These are phyloP conservation scores for Caradrina clavipalpis DNA, from an alignment of 2,888 invertebrate genomes.

Conservation along the genomic window DNA sequence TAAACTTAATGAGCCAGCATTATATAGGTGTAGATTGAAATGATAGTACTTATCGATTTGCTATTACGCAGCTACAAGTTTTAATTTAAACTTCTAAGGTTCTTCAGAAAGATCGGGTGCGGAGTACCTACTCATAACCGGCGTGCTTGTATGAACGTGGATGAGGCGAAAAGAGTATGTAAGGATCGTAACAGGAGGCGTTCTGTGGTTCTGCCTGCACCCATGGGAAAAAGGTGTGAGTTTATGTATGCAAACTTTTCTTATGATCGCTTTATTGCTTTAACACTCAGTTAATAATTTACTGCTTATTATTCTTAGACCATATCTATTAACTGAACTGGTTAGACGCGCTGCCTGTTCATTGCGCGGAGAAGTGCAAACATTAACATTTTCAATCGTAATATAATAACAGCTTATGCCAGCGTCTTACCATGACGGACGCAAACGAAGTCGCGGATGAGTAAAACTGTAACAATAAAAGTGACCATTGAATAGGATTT, in stretches of 20 bases:
- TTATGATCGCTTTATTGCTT: constrained; percentile 6
- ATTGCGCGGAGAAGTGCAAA: constrained; percentile 6
- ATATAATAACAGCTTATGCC: not conserved
- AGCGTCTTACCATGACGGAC: too few relatives aligned
- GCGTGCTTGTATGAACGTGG: too few relatives aligned
- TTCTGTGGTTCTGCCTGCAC: too few relatives aligned
- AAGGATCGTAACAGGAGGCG: too few relatives aligned
- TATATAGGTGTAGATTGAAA: constrained; percentile 25
- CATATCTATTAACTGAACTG: constrained; percentile 60
- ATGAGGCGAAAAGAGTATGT: too few relatives aligned
- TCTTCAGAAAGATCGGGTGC: too few relatives aligned
- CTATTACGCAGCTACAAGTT: constrained; percentile 27
- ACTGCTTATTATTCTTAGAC: constrained; percentile 16
- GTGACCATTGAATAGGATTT: too few relatives aligned
- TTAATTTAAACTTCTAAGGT: not conserved
- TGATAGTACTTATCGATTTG: constrained; percentile 22
- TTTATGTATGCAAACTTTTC: not conserved
- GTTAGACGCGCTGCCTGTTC: constrained; percentile 26
- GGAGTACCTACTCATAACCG: too few relatives aligned
- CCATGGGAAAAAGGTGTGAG: too few relatives aligned
- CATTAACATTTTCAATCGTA: constrained; percentile 3
- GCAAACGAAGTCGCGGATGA: too few relatives aligned
- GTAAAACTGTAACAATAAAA: too few relatives aligned
- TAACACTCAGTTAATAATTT: constrained; percentile 20
- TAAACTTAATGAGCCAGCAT: constrained; percentile 31